phyloP scores from a whole-genome alignment of 37 sponge, comb jelly and placozoan species.

The Halisarca cf. caerulea region DNA sequence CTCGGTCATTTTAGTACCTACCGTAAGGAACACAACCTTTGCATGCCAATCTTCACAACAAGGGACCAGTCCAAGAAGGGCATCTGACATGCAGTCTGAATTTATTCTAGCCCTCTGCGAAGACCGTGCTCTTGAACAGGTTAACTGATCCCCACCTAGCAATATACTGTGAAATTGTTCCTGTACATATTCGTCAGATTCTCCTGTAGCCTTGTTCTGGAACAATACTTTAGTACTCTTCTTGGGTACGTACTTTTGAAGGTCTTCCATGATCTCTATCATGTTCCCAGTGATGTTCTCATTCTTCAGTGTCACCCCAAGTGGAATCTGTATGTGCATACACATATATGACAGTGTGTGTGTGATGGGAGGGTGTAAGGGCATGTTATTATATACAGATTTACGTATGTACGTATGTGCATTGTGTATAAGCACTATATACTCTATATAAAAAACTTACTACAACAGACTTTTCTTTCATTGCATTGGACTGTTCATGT shows the following conservation, averaged over 20 bases:
- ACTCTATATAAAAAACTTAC: too few relatives aligned
- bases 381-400: too few relatives aligned
- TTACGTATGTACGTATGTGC: too few relatives aligned
- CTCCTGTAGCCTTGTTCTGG: not conserved
- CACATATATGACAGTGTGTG: too few relatives aligned
- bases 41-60: conserved; percentile 2
- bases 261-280: conserved; percentile 1
- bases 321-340: not conserved
- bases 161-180: not conserved
- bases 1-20: not conserved
- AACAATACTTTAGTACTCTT: too few relatives aligned
- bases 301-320: not conserved
- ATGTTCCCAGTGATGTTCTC: not conserved
- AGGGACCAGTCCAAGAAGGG: not conserved
- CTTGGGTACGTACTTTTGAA: not conserved
- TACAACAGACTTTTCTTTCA: too few relatives aligned
- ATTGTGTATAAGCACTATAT: too few relatives aligned
- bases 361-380: too few relatives aligned
- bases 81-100: not conserved
- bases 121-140: not conserved
- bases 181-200: not conserved
- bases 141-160: not conserved
- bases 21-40: not conserved
- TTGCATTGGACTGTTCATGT: too few relatives aligned
- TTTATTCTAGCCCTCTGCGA: not conserved